Evolutionary conservation across 2,797 vertebrate species (phyloP), one percentile per base, ranked within the genome.

Genomic region (Peromyscus attwateri): DNA sequence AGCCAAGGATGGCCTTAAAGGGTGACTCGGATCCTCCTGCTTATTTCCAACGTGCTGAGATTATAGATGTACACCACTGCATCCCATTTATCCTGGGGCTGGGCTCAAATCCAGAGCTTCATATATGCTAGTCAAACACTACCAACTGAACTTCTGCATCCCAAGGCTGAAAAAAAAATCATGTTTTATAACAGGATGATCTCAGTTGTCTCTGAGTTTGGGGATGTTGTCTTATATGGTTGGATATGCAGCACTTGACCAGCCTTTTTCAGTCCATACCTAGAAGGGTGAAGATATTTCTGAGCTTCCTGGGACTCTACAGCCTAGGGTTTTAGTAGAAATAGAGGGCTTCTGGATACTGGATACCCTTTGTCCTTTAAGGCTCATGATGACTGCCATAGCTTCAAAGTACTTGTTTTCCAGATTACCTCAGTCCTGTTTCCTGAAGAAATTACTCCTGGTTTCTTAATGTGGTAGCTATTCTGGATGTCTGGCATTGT

Each of bases 341-440:
- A 70, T 23, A 16, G 23, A 60, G 23, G 29, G 40, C 25, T 14
- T 17, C 27, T 21, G n/a, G 43, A 25, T 8, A 37, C 52, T 52
- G 52, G 57, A 60, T 34, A 46, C 55, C 13, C 13, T 13, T 1
- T 37, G 40, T 62, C 29, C 49, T 73, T 77, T 55, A 8, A 14
- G 23, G 10, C 0, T 49, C 2, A 2, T 80, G 17, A 46, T 37
- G 11, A 7, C 10, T 8, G 43, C 17, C 0, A 2, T 14, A 73
- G 55, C 46, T 62, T n/a, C 31, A 29, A n/a, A 55, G 52, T 46
- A 0, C 34, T 34, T 6, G 34, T 66, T 27, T 87, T 60, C 43
- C 71, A 43, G 23, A 57, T n/a, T 8, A 10, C 73, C 46, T 31
- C 12, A 37, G 64, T 12, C 7, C 68, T 8, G 0, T 85, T 66